Conservation (phyloP, 2,888 invertebrate species). For the Dynastes tityus region DNA sequence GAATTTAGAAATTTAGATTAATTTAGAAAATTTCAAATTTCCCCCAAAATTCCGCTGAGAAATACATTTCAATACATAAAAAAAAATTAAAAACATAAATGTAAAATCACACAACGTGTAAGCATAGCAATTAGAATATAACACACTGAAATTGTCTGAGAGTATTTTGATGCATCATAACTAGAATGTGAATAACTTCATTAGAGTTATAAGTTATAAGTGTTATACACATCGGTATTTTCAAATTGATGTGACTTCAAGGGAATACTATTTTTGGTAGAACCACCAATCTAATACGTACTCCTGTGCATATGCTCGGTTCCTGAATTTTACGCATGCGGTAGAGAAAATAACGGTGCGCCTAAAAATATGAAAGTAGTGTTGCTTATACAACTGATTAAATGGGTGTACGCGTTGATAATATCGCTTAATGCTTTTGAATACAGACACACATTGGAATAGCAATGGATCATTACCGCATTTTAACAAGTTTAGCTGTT, state of each 20-base stretch:
- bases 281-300: not conserved
- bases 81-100: too few species aligned
- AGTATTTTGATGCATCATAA: too few species aligned
- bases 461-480: constrained; percentile 38
- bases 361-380: constrained; percentile 33
- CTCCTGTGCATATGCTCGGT: not conserved
- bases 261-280: constrained; percentile 27
- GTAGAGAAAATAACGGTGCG: constrained; percentile 33
- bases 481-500: constrained; percentile 38
- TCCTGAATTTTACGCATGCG: constrained; percentile 25
- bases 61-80: too few species aligned
- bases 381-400: constrained; percentile 28
- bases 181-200: too few species aligned
- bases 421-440: constrained; percentile 26
- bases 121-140: too few species aligned
- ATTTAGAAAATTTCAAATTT: too few species aligned
- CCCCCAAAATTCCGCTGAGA: too few species aligned
- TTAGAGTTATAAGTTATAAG: too few species aligned
- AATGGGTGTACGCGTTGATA: constrained; percentile 36
- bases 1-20: too few species aligned
- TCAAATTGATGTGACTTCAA: not conserved
- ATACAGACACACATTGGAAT: constrained; percentile 23
- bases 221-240: too few species aligned
- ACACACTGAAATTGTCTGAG: too few species aligned
- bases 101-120: too few species aligned